A percentile compares a stretch with the other conserved stretches of the same genome.
Conservation (phyloP, 2,888 invertebrate genomes). For the Mylabris sibirica region DNA sequence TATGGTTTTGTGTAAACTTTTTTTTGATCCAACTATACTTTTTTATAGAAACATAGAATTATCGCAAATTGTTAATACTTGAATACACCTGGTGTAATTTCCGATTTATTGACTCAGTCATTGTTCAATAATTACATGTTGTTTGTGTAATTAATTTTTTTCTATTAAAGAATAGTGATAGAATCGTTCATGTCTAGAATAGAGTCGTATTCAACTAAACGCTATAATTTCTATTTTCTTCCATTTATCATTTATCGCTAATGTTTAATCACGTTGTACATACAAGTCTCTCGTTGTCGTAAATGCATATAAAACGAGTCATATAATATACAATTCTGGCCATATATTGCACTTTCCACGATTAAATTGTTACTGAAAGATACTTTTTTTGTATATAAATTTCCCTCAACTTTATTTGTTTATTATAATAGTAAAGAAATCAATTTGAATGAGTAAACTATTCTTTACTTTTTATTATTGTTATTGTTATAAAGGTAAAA, state of each 20-base stretch:
- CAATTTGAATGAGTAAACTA: neutral
- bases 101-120: no score
- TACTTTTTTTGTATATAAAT: neutral
- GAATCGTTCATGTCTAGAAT: neutral
- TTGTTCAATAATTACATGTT: no score
- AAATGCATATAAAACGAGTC: neutral
- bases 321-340: neutral
- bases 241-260: neutral
- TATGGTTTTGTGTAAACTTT: no score
- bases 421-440: neutral
- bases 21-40: no score
- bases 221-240: neutral
- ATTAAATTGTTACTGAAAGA: neutral
- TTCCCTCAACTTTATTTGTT: neutral
- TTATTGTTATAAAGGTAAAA: no score
- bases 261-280: constrained; percentile 4
- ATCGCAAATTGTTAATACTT: no score
- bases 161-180: no score
- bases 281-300: neutral
- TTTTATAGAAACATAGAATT: no score
- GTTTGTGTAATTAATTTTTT: no score
- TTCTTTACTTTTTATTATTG: no score
- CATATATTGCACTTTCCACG: constrained; percentile 4
- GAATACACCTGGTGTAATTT: no score
- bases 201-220: neutral